A percentile compares a stretch with the other conserved stretches of the same genome.
These are phyloP conservation scores for Clamator glandarius DNA, from an alignment of 2,797 vertebrate species.

Conservation along the genomic window DNA sequence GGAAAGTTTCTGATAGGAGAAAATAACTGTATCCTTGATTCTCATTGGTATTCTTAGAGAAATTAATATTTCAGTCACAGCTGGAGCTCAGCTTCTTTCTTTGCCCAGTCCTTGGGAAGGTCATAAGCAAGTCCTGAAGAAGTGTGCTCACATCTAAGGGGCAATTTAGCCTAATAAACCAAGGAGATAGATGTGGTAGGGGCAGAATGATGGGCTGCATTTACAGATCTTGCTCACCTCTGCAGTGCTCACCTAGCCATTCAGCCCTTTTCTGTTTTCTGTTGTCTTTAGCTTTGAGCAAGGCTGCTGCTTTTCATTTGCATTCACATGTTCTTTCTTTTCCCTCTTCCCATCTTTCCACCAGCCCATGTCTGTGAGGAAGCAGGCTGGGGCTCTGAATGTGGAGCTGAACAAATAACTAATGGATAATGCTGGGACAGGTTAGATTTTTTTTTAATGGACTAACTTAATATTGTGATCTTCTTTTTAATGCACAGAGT, in stretches of 20 bases:
- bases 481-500: not conserved
- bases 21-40: not conserved
- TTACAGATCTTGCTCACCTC: not conserved
- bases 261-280: rapidly evolving
- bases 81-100: not conserved
- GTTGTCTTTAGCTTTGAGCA: not conserved
- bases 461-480: not conserved
- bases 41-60: not conserved
- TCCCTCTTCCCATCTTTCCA: not conserved
- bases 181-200: too few species aligned
- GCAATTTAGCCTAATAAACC: not conserved
- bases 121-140: not conserved
- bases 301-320: not conserved
- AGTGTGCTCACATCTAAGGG: not conserved
- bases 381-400: not conserved
- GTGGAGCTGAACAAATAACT: not conserved
- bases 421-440: not conserved
- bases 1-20: not conserved
- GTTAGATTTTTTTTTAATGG: not conserved
- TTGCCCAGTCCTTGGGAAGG: not conserved
- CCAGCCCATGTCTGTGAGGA: not conserved
- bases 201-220: not conserved
- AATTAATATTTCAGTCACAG: not conserved
- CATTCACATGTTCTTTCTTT: not conserved
- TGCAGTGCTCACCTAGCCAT: not conserved